Base-by-base conservation (phyloP, 2,888 invertebrate genomes). In the Cheilosia impressa region DNA sequence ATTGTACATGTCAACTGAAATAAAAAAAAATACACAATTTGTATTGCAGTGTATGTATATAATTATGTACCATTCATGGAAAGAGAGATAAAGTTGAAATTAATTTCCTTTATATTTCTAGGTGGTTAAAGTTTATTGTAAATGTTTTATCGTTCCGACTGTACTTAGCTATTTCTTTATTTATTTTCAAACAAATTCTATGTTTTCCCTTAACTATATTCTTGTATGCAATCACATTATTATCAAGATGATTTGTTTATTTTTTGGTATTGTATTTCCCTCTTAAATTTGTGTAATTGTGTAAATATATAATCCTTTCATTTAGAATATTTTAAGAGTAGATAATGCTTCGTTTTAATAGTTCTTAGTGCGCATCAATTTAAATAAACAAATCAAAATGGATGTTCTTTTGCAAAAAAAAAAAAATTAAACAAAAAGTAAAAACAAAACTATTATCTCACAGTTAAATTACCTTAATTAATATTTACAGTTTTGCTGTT, bases 41-140 rank as follows among this genome's bases (percentile, higher is more conserved):
- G 4, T 17, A 45, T 45, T 45, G 45, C 34, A 38, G 10, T 34
- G 10, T 38, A 38, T 13, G 4, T 13, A 4, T 7, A 31, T 7
- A 31, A 34, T 34, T 34, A 13, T 38, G 38, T 38, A 13, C 13
- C 38, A 13, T 38, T 13, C 69, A 62, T 62, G 62, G 52, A 75
- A 58, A 38, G 19, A 47, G 19, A 66, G 22, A 50, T 19, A 75
- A 38, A 13, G 13, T 38, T 75, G 47, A 41, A 58, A 24, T 38
- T 57, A 27, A 55, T 63, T 58, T 34, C 13, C 6, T 17, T 66
- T 55, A 55, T 38, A 13, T 38, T 38, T 38, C 13, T 38, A 80
- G 80, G 84, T 80, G 84, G 84, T 66, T 85, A 80, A 52, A 75
- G 60, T 76, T 80, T 75, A 69, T 71, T 66, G 65, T 63, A 71